Conservation (phyloP, 2,888 invertebrate genomes). For the Drosophila multiciliata region DNA sequence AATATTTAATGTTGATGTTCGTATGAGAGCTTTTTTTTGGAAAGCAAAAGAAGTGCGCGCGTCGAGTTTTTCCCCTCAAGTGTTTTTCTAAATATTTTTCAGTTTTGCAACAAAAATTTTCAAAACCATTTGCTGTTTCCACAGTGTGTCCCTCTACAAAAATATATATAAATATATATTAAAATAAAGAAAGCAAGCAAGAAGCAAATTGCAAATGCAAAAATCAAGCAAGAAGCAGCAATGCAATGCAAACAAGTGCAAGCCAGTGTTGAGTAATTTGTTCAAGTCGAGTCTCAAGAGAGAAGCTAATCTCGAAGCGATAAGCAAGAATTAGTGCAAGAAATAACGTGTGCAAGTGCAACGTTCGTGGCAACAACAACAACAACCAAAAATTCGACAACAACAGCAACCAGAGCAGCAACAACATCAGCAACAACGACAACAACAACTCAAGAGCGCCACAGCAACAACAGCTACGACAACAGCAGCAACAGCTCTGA, state of each 20-base stretch:
- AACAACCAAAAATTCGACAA: constrained; percentile 19
- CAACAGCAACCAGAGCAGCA: constrained; percentile 24
- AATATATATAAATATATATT: constrained; percentile 10
- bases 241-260: constrained; percentile 52
- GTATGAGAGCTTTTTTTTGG: constrained; percentile 26
- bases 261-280: constrained; percentile 51
- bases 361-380: constrained; percentile 62
- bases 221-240: constrained; percentile 43
- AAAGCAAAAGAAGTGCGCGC: constrained; percentile 65
- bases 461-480: constrained; percentile 43
- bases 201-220: constrained; percentile 35
- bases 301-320: constrained; percentile 25
- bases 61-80: constrained; percentile 75
- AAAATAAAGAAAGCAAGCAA: constrained; percentile 32
- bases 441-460: constrained; percentile 40
- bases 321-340: constrained; percentile 45
- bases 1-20: constrained; percentile 30
- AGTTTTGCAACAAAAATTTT: constrained; percentile 70
- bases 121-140: constrained; percentile 58
- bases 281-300: constrained; percentile 27
- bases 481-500: constrained; percentile 52
- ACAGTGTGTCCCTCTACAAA: constrained; percentile 50
- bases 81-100: constrained; percentile 79
- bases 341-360: constrained; percentile 58
- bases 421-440: constrained; percentile 40